Evolutionary conservation across 1,140 invertebrate species (phyloP).

Genomic region (Hyles euphorbiae): DNA sequence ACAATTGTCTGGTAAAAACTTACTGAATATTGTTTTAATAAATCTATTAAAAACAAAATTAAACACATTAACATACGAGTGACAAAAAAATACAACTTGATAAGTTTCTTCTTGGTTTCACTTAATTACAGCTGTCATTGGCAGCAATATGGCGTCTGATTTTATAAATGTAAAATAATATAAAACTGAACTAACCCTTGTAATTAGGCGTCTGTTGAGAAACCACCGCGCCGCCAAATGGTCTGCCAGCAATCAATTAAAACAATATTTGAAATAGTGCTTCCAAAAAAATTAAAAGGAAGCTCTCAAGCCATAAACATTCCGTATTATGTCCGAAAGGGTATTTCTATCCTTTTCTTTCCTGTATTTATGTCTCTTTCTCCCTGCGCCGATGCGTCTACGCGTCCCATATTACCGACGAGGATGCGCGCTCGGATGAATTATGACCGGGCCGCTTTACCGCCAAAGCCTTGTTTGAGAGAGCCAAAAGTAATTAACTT

Average conservation of each 20-base stretch:
- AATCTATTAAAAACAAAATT: background rate
- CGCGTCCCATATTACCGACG: conserved; percentile 41
- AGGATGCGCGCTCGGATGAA: conserved; percentile 52
- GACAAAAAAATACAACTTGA: conserved; percentile 19
- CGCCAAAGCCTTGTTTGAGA: conserved; percentile 67
- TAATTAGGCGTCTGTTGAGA: conserved; percentile 46
- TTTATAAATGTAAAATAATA: conserved; percentile 33
- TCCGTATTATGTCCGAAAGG: conserved; percentile 44
- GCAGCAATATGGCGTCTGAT: conserved; percentile 18
- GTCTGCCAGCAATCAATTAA: conserved; percentile 68
- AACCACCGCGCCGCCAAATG: conserved; percentile 49
- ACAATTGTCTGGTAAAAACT: too few relatives aligned
- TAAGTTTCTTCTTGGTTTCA: too few relatives aligned
- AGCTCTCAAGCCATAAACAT: conserved; percentile 60
- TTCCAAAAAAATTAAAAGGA: conserved; percentile 62
- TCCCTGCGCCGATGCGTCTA: conserved; percentile 59
- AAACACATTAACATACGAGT: background rate
- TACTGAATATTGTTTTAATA: too few relatives aligned
- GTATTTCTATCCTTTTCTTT: conserved; percentile 22
- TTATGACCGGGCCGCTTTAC: conserved; percentile 56
- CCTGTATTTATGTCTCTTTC: conserved; percentile 33
- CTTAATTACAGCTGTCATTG: conserved; percentile 33
- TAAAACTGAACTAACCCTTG: conserved; percentile 36
- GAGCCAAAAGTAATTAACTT: conserved; percentile 66
- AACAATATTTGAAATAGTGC: conserved; percentile 71